Conservation (phyloP, 2,797 vertebrate genomes). For the Craterocephalus amniculus region DNA sequence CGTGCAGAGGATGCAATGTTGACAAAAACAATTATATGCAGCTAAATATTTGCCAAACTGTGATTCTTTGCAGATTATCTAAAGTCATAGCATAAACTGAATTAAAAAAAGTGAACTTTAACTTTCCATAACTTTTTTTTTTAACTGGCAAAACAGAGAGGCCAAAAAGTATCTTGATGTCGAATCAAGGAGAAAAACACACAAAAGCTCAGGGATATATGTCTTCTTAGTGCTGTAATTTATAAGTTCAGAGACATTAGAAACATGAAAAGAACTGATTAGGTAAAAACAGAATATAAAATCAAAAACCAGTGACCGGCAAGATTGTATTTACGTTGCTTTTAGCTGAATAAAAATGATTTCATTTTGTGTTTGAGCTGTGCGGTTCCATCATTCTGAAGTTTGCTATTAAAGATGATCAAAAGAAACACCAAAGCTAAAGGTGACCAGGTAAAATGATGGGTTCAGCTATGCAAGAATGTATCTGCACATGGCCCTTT, state of each 20-base stretch:
- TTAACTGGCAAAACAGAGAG: not conserved
- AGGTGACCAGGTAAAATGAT: conserved; percentile 71
- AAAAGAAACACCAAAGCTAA: conserved; percentile 78
- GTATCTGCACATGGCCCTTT: conserved; percentile 64
- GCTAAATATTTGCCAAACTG: not conserved
- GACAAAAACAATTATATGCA: conserved; percentile 4
- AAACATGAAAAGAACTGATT: conserved; percentile 22
- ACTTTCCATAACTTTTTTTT: conserved; percentile 11
- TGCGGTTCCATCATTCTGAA: conserved; percentile 38
- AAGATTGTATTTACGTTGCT: conserved; percentile 26
- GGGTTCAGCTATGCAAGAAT: conserved; percentile 30
- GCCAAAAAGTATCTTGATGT: not conserved
- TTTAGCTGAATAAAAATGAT: conserved; percentile 16
- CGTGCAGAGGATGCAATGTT: not conserved
- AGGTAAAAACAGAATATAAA: not conserved
- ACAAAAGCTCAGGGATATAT: not conserved
- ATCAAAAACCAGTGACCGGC: conserved; percentile 12
- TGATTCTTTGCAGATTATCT: not conserved
- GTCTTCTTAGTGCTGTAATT: not conserved
- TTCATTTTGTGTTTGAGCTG: conserved; percentile 39
- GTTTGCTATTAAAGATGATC: conserved; percentile 72
- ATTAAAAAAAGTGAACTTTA: not conserved
- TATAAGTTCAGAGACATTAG: not conserved
- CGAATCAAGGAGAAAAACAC: not conserved
- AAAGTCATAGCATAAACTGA: conserved; percentile 1